A percentile compares a stretch with the other conserved stretches of the same genome.
phyloP scores from a whole-genome alignment of 2,888 invertebrate genomes.

The Perizoma affinitatum region DNA sequence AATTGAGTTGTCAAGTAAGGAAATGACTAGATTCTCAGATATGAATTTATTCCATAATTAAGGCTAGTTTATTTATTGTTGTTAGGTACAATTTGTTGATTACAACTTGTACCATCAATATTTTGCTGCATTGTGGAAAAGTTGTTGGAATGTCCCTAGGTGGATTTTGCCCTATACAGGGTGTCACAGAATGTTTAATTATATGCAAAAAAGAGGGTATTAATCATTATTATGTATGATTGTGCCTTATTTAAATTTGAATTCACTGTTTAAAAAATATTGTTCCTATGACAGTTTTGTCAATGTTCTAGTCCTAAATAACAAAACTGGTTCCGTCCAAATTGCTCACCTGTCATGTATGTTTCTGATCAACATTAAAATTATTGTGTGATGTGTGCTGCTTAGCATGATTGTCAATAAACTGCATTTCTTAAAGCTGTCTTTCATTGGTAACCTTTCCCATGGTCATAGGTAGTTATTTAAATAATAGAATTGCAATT shows the following conservation, averaged over 20 bases:
- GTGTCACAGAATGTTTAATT: too few relatives aligned
- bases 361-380: conserved; percentile 42
- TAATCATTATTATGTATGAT: conserved; percentile 42
- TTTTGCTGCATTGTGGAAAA: conserved; percentile 1
- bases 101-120: background rate
- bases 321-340: conserved; percentile 80
- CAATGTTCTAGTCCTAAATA: conserved; percentile 73
- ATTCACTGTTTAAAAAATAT: conserved; percentile 42
- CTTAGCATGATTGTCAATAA: conserved; percentile 42
- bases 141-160: too few relatives aligned
- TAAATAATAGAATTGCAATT: conserved; percentile 9
- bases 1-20: conserved; percentile 22
- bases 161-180: too few relatives aligned
- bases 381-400: conserved; percentile 39
- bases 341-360: conserved; percentile 66
- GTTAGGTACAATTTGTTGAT: background rate
- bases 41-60: background rate
- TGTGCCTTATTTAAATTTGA: conserved; percentile 73
- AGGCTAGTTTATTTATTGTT: background rate
- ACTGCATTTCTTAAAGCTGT: conserved; percentile 35
- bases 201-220: too few relatives aligned
- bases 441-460: background rate
- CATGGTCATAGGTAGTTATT: background rate
- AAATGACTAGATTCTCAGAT: background rate
- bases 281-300: conserved; percentile 65